Conservation (phyloP, 2,888 invertebrate genomes). For the Brachynemurus nebulosus region DNA sequence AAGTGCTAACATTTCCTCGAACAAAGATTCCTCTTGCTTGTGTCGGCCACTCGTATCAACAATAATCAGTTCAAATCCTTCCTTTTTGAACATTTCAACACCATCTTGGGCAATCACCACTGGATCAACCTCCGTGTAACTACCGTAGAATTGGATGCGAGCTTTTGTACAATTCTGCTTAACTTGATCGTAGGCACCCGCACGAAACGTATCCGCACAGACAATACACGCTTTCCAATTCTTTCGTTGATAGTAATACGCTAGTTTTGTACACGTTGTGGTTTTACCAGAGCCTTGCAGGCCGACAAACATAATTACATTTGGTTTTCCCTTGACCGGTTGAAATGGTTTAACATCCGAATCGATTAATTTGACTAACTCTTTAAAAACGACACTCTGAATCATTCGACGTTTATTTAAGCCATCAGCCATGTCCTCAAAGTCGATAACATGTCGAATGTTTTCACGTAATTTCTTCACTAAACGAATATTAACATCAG, state of each 20-base stretch:
- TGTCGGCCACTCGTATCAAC: conserved; percentile 99
- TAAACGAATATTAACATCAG: conserved; percentile 90
- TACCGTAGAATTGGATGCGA: conserved; percentile 97
- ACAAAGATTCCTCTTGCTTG: conserved; percentile 97
- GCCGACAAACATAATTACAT: conserved; percentile 99
- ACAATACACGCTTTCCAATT: conserved; percentile 99
- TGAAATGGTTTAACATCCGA: conserved; percentile 95
- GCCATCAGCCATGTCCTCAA: conserved; percentile 98
- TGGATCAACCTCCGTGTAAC: conserved; percentile 98
- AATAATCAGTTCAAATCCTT: conserved; percentile 99
- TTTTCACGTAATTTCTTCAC: conserved; percentile 94
- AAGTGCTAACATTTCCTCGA: conserved; percentile 99
- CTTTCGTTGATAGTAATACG: conserved; percentile 96
- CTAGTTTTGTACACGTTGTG: conserved; percentile 97
- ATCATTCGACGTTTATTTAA: conserved; percentile 97
- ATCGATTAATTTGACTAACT: conserved; percentile 95
- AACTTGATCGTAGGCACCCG: conserved; percentile 98
- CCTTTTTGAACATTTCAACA: conserved; percentile 97
- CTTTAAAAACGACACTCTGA: conserved; percentile 96
- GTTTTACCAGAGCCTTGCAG: conserved; percentile 99
- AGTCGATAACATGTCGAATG: conserved; percentile 97
- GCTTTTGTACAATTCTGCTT: conserved; percentile 99
- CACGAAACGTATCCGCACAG: conserved; percentile 98
- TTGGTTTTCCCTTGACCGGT: conserved; percentile 87
- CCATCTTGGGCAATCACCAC: conserved; percentile 98